Conservation (phyloP, 2,888 invertebrate species). For the Syrphus vitripennis region DNA sequence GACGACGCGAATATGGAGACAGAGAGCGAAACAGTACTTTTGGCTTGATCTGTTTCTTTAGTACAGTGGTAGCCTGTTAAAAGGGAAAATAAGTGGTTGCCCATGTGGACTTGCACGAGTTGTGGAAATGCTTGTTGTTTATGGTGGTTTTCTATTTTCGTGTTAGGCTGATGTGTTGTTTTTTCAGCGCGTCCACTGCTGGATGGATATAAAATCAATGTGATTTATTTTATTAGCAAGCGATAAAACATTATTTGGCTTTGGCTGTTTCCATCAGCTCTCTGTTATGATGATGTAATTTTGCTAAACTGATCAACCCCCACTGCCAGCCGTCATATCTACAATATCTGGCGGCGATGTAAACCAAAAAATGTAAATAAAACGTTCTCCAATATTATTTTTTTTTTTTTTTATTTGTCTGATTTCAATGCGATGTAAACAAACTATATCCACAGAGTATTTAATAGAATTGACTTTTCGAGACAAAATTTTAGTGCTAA, state of each 20-base stretch:
- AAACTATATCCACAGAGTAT: neutral
- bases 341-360: no score
- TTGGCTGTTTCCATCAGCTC: neutral
- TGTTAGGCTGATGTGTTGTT: constrained; percentile 20
- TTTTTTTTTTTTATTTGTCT: neutral
- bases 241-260: constrained; percentile 2
- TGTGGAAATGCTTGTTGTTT: constrained; percentile 21
- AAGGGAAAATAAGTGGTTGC: constrained; percentile 35
- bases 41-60: constrained; percentile 29
- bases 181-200: neutral
- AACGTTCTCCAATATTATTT: neutral
- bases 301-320: neutral
- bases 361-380: constrained; percentile 5
- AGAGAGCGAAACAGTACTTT: constrained; percentile 1
- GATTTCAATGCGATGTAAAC: constrained; percentile 23
- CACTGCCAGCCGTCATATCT: neutral
- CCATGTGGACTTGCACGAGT: constrained; percentile 11
- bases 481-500: neutral
- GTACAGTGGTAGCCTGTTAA: constrained; percentile 55
- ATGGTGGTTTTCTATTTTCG: constrained; percentile 32
- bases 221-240: constrained; percentile 13
- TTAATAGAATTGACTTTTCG: neutral
- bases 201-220: neutral
- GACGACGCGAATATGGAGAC: neutral
- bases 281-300: constrained; percentile 14